These are phyloP conservation scores for Argya squamiceps DNA, from an alignment of 2,797 vertebrate species.

Conservation along the genomic window DNA sequence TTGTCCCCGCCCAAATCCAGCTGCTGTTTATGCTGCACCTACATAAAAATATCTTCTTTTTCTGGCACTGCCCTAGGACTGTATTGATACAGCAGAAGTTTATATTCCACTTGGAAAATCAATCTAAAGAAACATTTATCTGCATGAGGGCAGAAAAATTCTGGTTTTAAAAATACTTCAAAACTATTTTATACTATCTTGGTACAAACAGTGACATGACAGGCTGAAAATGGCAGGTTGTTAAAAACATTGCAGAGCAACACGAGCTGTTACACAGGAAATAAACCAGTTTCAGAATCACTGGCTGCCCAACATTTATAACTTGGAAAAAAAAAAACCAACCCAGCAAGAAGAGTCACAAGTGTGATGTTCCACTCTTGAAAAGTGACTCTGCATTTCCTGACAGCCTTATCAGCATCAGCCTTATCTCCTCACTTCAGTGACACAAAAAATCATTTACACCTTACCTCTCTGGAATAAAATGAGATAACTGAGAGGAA, in stretches of 20 bases:
- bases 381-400: constrained; percentile 55
- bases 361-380: constrained; percentile 25
- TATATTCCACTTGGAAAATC: not conserved
- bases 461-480: not conserved
- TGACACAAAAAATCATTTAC: not conserved
- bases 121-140: not conserved
- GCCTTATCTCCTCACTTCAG: not conserved
- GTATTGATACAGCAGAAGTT: not conserved
- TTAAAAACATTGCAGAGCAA: not conserved
- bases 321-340: not conserved
- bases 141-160: not conserved
- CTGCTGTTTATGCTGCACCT: constrained; percentile 34
- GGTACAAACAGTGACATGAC: not conserved
- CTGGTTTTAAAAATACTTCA: not conserved
- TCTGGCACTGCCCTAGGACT: not conserved
- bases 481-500: not conserved
- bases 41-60: not conserved
- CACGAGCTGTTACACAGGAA: constrained; percentile 8
- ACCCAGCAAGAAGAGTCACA: not conserved
- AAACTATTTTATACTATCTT: not conserved
- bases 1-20: constrained; percentile 47
- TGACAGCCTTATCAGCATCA: constrained; percentile 30
- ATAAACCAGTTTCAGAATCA: constrained; percentile 58
- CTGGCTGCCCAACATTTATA: not conserved
- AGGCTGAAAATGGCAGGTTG: not conserved